Base-by-base conservation (phyloP, 2,888 invertebrate species). In the Lycia hirtaria region DNA sequence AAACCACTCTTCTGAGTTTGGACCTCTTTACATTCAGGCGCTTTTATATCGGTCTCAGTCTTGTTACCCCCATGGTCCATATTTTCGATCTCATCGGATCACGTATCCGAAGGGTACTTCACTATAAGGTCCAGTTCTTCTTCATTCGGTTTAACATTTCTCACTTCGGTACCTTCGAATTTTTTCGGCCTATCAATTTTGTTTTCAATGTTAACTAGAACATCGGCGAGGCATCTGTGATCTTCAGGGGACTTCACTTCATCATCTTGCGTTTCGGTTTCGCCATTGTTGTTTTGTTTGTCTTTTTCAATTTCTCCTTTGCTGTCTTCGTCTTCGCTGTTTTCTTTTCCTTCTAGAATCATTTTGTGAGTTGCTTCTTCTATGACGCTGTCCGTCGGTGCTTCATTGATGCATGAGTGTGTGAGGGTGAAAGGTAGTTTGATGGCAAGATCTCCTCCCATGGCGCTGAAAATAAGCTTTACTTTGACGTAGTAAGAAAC, bases 401-500 rank as follows among this genome's bases (percentile, higher is more conserved):
- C 94, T 67, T 93, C 93, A 62, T 95, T 95, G 51, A 93, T 92
- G 64, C 94, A 94, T 4, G 95, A 95, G 80, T 97, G 96, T 82
- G 96, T 96, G 15, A 97, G 83, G 0, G 95, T 95, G 79, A 97
- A 97, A 0, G 97, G 97, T 45, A 97, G 83, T 80, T 97, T 97
- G 1, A 97, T 85, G 0, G 96, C 95, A 5, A 97, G 86, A 57
- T 96, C 96, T 1, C 96, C 96, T 0, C 96, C 96, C 93, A 97
- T 96, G 2, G 96, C 94, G 58, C 96, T 96, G 19, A 97, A 93
- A 0, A 96, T 92, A 0, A 97, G 91, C 84, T 97, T 97, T 0
- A 97, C 95, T 93, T 97, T 97, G 5, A 97, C 97, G 78, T 97
- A 97, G 80, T 97, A 97, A 0, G 97, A 97, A 7, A 97, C 97